Percentiles rank a stretch among this genome's conserved stretches.
phyloP scores from a whole-genome alignment of 1,140 invertebrate species.

The Chymomyza costata region DNA sequence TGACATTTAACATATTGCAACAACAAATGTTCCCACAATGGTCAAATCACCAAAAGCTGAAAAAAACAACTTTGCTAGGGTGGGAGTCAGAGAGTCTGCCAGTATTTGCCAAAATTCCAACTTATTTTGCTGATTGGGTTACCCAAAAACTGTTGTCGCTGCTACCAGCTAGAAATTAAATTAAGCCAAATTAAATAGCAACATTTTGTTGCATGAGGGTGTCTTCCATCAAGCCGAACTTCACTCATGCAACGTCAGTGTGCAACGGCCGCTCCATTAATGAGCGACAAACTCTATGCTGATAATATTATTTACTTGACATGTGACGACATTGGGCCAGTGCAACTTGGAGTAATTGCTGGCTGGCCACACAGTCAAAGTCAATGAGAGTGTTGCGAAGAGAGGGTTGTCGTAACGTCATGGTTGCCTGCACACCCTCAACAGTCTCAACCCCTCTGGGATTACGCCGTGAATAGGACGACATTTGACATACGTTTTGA shows the following conservation, averaged over 20 bases:
- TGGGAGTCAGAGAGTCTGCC: neutral
- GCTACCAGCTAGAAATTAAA: constrained; percentile 41
- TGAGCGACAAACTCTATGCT: constrained; percentile 50
- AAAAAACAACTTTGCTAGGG: constrained; percentile 1
- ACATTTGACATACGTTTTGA: constrained; percentile 67
- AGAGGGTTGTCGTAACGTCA: constrained; percentile 55
- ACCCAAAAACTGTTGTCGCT: constrained; percentile 7
- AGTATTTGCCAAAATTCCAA: neutral
- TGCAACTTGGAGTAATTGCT: constrained; percentile 39
- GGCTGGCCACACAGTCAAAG: constrained; percentile 60
- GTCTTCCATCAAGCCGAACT: constrained; percentile 13
- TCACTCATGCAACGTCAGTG: neutral
- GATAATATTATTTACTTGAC: constrained; percentile 61
- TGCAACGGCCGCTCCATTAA: constrained; percentile 42
- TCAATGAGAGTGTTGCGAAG: constrained; percentile 31
- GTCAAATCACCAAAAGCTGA: constrained; percentile 51
- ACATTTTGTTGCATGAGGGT: constrained; percentile 18
- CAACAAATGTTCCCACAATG: constrained; percentile 58
- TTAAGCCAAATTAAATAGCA: constrained; percentile 63
- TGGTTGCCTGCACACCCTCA: constrained; percentile 61
- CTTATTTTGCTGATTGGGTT: constrained; percentile 4
- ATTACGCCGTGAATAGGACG: constrained; percentile 17
- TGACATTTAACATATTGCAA: constrained; percentile 50
- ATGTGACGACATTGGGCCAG: constrained; percentile 7
- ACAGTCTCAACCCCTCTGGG: constrained; percentile 19